These are phyloP conservation scores for Cyprinus carpio DNA, from an alignment of 2,113 vertebrate genomes.

Conservation along the genomic window DNA sequence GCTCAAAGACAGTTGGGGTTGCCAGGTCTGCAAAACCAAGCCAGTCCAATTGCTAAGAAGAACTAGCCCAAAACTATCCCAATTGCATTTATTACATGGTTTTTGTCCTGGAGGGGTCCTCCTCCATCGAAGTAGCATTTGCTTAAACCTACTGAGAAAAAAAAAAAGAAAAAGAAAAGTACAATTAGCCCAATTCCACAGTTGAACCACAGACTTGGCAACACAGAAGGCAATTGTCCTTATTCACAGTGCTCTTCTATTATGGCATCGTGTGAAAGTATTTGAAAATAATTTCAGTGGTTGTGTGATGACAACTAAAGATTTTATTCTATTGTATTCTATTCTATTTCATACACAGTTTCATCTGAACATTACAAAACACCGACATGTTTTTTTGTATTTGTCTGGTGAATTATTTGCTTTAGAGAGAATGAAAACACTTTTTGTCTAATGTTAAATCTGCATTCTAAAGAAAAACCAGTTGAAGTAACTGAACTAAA, in stretches of 20 bases:
- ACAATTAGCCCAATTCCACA: no score
- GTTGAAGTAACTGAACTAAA: not conserved
- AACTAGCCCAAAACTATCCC: no score
- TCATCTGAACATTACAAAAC: not conserved
- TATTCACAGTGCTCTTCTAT: not conserved
- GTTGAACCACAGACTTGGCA: no score
- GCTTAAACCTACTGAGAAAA: no score
- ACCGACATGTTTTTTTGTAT: not conserved
- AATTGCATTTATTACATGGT: no score
- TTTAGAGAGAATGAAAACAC: not conserved
- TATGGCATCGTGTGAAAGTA: not conserved
- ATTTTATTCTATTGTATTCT: not conserved
- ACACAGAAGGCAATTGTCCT: not conserved
- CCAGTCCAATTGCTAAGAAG: not conserved
- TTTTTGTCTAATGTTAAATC: not conserved
- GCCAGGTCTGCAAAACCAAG: not conserved
- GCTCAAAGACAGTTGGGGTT: not conserved
- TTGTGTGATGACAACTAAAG: not conserved
- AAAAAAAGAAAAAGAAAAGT: no score
- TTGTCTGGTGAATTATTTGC: not conserved
- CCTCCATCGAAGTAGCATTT: no score
- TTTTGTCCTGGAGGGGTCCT: no score
- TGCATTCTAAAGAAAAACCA: not conserved
- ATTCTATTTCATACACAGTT: not conserved
- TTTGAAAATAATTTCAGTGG: not conserved